phyloP scores from a whole-genome alignment of 2,888 invertebrate genomes.

The Machimus atricapillus region DNA sequence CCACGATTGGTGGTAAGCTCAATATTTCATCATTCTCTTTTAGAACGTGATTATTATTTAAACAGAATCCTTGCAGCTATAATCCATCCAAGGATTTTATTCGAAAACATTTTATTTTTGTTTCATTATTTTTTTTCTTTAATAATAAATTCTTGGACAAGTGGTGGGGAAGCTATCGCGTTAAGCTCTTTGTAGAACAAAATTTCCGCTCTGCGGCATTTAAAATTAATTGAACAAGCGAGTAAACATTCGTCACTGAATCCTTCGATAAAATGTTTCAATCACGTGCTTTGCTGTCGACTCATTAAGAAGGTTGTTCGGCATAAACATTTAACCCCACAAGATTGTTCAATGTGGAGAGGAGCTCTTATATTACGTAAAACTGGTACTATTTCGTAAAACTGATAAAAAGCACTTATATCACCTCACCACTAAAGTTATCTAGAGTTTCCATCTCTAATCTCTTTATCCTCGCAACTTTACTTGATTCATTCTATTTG shows the following conservation, averaged over 20 bases:
- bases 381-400: background rate
- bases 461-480: background rate
- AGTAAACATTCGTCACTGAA: background rate
- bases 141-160: background rate
- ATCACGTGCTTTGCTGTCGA: background rate
- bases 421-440: background rate
- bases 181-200: background rate
- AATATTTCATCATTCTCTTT: background rate
- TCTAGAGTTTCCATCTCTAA: background rate
- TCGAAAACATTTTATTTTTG: background rate
- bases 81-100: background rate
- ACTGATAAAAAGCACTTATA: background rate
- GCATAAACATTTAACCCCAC: background rate
- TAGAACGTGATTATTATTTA: background rate
- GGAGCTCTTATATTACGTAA: background rate
- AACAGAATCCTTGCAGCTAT: background rate
- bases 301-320: background rate
- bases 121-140: background rate
- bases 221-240: background rate
- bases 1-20: background rate
- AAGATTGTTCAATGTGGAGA: background rate
- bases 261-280: background rate
- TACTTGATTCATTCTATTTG: background rate
- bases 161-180: background rate
- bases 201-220: background rate